These are phyloP conservation scores for Heterotilapia buettikoferi DNA, from an alignment of 2,113 vertebrate genomes.

Conservation along the genomic window DNA sequence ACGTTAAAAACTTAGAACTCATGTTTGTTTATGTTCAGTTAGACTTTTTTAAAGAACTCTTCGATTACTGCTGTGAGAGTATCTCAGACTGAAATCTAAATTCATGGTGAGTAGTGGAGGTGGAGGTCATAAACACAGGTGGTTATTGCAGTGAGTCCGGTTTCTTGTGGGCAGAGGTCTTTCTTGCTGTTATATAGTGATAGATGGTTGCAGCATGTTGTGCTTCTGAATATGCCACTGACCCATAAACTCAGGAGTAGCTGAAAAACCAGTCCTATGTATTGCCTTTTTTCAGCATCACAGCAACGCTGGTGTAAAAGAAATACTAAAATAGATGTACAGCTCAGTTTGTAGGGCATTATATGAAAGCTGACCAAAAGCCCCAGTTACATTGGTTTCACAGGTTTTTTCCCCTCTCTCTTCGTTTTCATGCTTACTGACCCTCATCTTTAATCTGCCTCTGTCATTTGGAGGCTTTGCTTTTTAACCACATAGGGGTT, in stretches of 20 bases:
- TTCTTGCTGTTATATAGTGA: neutral
- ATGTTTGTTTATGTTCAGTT: neutral
- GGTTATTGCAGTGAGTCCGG: neutral
- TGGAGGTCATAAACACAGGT: neutral
- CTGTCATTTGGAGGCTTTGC: neutral
- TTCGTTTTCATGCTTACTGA: neutral
- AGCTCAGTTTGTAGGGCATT: neutral
- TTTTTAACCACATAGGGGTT: neutral
- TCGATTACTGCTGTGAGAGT: neutral
- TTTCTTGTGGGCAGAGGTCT: neutral
- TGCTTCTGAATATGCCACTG: neutral
- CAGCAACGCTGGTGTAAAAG: neutral
- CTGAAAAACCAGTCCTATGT: neutral
- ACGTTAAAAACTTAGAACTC: neutral
- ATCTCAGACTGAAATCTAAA: neutral
- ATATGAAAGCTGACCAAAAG: neutral
- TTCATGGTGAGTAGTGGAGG: neutral
- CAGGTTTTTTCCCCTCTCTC: neutral
- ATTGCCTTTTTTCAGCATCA: neutral
- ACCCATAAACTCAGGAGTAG: neutral
- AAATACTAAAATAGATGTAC: neutral
- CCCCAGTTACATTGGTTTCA: neutral
- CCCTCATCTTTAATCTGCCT: constrained; percentile 1
- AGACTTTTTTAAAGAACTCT: neutral
- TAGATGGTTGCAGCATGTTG: neutral